Percentiles rank a stretch among this genome's conserved stretches.
phyloP scores from a whole-genome alignment of 2,113 vertebrate genomes.

The Chauna torquata region DNA sequence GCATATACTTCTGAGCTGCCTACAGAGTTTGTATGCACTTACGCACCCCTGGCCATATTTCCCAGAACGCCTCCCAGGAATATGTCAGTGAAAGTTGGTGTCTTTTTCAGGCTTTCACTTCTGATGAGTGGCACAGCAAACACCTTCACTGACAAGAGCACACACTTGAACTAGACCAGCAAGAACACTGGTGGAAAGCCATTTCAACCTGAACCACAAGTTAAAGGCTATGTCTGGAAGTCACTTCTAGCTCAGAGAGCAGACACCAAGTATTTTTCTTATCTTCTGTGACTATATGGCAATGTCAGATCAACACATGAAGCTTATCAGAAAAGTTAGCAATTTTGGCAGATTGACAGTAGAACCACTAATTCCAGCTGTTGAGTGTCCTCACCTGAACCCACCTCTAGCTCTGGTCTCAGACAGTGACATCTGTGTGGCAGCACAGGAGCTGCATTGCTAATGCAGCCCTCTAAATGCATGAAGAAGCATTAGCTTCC shows the following conservation, averaged over 20 bases:
- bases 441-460: fast-evolving
- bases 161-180: fast-evolving
- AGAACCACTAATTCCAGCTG: neutral
- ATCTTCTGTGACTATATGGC: neutral
- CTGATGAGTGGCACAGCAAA: neutral
- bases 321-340: neutral
- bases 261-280: too few relatives aligned
- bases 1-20: neutral
- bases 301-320: too few relatives aligned
- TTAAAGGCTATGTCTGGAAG: fast-evolving
- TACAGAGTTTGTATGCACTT: neutral
- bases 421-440: neutral
- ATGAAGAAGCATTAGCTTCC: neutral
- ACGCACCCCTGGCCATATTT: fast-evolving
- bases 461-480: neutral
- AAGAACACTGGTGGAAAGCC: fast-evolving
- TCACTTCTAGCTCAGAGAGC: neutral
- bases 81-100: neutral
- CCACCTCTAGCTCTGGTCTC: neutral
- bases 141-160: neutral
- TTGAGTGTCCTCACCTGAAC: neutral
- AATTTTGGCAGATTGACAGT: neutral
- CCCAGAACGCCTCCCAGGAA: neutral
- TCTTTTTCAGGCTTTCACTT: neutral
- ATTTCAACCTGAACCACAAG: neutral